Conservation (phyloP, 2,113 vertebrate species). For the Lepus timidus region DNA sequence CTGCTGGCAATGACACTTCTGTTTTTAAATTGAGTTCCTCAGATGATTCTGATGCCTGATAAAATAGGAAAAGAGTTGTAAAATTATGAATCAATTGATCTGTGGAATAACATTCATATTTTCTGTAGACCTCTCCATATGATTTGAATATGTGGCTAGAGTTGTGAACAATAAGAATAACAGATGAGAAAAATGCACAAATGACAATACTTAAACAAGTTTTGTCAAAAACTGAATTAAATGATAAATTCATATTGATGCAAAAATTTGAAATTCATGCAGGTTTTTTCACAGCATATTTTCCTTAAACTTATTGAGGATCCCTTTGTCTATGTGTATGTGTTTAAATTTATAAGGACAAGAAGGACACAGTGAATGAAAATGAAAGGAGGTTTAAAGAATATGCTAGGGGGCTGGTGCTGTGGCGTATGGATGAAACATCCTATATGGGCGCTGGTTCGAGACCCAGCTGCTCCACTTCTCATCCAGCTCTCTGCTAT, state of each 20-base stretch:
- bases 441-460: no score
- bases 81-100: not conserved
- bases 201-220: no score
- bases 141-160: not conserved
- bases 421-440: no score
- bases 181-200: not conserved
- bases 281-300: no score
- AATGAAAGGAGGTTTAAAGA: not conserved
- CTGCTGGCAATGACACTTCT: no score
- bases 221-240: no score
- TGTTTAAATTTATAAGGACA: not conserved
- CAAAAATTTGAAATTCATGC: no score
- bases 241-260: no score
- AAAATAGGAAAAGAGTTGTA: not conserved
- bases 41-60: not conserved
- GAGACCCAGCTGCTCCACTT: no score
- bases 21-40: not conserved
- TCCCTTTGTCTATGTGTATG: not conserved
- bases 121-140: not conserved
- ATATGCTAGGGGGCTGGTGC: not conserved
- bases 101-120: not conserved
- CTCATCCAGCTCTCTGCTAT: no score
- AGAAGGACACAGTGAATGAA: not conserved
- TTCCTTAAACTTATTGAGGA: no score
- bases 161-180: not conserved